Base-by-base conservation (phyloP, 2,888 invertebrate genomes). In the Tuberolachnus salignus region DNA sequence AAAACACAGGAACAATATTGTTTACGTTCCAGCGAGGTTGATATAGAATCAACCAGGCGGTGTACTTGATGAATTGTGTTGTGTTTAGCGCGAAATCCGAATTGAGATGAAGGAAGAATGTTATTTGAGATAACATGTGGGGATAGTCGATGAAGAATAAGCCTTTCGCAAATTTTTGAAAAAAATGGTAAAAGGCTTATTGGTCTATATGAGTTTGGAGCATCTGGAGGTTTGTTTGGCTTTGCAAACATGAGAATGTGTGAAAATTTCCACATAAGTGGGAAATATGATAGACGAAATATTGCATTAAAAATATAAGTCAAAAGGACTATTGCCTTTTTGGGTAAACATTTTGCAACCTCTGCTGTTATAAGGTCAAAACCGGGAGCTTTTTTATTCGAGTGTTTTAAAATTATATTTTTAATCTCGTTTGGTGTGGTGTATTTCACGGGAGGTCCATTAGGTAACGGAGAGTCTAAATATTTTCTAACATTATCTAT, bases 171-270 rank as follows among this genome's bases (percentile, higher is more conserved):
- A 21, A 61, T 14, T 61, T 61, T 61, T 3, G 10, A 61, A 61
- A 61, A 61, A 61, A 61, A n/a, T 19, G 61, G 34, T 42, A 67
- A 21, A 10, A 67, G 26, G 16, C 49, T 23, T 23, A 67, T 49
- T 19, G 67, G 46, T 67, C 67, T 67, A 14, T 46, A 49, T 19
- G 55, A 55, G 11, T 21, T 21, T 11, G 64, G 64, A 3, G 67
- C 23, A 10, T 61, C 61, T 10, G 42, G 61, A 42, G 34, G 42
- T 42, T 61, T 61, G 11, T 42, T 19, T n/a, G n/a, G 61, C 21
- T 61, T 61, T 1, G 34, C 42, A 34, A 61, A 42, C 26, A 46
- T 34, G 46, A 67, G n/a, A 9, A 67, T 67, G 10, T 49, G 49
- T n/a, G 67, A 67, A n/a, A 46, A 44, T 44, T 44, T 10, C 44